These are phyloP conservation scores for Eilema depressum DNA, from an alignment of 2,888 invertebrate species.

Conservation along the genomic window DNA sequence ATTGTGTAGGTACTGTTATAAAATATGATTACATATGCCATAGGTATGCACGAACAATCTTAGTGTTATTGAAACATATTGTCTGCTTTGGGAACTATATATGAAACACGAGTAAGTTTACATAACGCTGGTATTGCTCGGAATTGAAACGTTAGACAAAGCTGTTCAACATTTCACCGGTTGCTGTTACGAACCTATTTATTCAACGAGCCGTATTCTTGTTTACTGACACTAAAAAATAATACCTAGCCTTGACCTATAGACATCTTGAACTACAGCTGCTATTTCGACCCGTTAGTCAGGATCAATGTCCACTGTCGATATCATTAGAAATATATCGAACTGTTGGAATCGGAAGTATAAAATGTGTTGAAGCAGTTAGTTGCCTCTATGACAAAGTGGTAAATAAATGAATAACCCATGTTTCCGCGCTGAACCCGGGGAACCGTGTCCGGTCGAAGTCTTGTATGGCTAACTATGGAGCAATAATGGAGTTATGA, in stretches of 20 bases:
- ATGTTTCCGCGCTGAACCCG: not conserved
- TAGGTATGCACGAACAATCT: slow-evolving; percentile 26
- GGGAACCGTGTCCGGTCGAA: not conserved
- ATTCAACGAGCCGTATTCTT: slow-evolving; percentile 6
- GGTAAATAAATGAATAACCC: not conserved
- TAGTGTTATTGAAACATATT: slow-evolving; percentile 20
- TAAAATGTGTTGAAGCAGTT: not conserved
- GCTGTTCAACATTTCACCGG: slow-evolving; percentile 6
- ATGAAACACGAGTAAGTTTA: slow-evolving; percentile 1
- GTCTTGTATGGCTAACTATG: not conserved
- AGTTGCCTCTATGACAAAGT: not conserved
- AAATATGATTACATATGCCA: slow-evolving; percentile 15
- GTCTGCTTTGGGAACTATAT: slow-evolving; percentile 30
- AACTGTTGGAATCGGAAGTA: not conserved
- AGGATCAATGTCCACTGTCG: not conserved
- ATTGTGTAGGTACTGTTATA: slow-evolving; percentile 38
- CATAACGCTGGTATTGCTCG: not conserved
- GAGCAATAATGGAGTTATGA: not conserved
- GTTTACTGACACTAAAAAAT: not conserved
- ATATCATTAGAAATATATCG: not conserved
- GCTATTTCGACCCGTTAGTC: not conserved
- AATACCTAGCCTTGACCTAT: slow-evolving; percentile 8
- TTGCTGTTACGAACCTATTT: slow-evolving; percentile 8
- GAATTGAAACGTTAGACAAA: slow-evolving; percentile 1
- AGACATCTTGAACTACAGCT: not conserved